These are phyloP conservation scores for Catostomus latipinnis DNA, from an alignment of 2,797 vertebrate genomes.

Conservation along the genomic window DNA sequence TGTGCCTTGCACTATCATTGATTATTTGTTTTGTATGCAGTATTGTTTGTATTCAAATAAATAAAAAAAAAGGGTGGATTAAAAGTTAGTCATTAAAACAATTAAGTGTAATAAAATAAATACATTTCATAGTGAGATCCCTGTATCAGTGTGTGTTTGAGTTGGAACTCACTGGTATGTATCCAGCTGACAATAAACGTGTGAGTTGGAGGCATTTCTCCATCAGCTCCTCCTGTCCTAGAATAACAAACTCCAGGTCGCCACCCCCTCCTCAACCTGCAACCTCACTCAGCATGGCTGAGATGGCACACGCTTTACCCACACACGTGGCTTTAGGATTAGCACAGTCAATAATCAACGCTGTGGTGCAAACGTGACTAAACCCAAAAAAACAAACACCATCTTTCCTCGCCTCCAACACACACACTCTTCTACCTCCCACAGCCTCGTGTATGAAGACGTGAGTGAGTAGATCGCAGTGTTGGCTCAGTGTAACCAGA, in stretches of 20 bases:
- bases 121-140: neutral
- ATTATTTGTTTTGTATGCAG: too few species aligned
- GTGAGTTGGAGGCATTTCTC: conserved; percentile 83
- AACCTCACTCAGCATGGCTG: conserved; percentile 81
- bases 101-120: too few species aligned
- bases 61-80: too few species aligned
- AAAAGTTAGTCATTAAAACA: too few species aligned
- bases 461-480: conserved; percentile 74
- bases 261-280: conserved; percentile 70
- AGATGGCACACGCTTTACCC: conserved; percentile 84
- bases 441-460: conserved; percentile 84
- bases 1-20: too few species aligned
- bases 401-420: neutral
- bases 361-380: conserved; percentile 27
- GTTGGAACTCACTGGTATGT: conserved; percentile 80
- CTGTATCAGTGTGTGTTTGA: conserved; percentile 22
- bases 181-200: conserved; percentile 83
- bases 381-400: conserved; percentile 10
- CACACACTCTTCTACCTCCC: conserved; percentile 79
- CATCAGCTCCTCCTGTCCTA: conserved; percentile 83
- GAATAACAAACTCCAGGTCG: conserved; percentile 73
- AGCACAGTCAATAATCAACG: conserved; percentile 18
- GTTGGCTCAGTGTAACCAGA: conserved; percentile 68
- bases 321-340: conserved; percentile 9
- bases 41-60: too few species aligned